Conservation (phyloP, 2,113 vertebrate genomes). For the Prunella himalayana region DNA sequence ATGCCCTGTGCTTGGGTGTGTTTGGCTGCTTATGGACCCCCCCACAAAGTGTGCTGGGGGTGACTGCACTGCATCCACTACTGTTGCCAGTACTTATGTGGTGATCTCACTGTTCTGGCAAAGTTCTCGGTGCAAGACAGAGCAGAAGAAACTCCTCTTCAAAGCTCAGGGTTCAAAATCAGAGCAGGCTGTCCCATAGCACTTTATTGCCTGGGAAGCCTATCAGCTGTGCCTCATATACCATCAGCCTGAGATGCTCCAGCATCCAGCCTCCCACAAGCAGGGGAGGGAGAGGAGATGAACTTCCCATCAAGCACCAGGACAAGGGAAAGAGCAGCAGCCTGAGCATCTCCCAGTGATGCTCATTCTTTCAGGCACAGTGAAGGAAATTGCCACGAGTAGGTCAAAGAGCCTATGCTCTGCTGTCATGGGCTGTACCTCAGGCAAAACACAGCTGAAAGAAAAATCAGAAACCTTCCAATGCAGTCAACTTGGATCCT, state of each 20-base stretch:
- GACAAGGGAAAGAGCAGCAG: background rate
- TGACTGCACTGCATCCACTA: background rate
- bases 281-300: background rate
- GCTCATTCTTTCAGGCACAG: background rate
- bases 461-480: conserved; percentile 7
- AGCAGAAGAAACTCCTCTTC: background rate
- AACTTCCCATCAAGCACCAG: background rate
- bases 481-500: background rate
- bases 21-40: background rate
- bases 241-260: background rate
- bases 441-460: background rate
- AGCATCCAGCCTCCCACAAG: background rate
- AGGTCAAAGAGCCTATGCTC: background rate
- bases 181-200: background rate
- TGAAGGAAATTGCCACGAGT: background rate
- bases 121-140: background rate
- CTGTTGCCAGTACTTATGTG: background rate
- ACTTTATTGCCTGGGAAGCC: background rate
- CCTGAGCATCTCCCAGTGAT: background rate
- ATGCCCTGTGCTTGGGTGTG: background rate
- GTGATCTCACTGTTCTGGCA: background rate
- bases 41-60: accelerated
- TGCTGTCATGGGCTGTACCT: background rate
- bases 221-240: accelerated
- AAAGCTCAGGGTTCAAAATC: background rate